Evolutionary conservation across 2,797 vertebrate species (phyloP), one percentile per base, ranked within the genome.

Genomic region (Discoglossus pictus): DNA sequence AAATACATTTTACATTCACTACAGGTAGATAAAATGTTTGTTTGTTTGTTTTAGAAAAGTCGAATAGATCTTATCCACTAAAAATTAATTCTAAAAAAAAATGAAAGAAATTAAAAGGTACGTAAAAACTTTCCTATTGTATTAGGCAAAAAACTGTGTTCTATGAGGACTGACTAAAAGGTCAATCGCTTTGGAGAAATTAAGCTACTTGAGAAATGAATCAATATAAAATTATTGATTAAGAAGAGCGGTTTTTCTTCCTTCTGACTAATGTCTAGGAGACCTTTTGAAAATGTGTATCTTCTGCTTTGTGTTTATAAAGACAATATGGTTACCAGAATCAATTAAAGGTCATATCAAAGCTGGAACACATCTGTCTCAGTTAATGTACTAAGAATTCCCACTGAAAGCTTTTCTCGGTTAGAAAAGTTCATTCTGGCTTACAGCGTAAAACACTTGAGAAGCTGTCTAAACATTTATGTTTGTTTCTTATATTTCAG

Each of bases 131-230:
- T 20, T 21, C 12, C 2, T 21, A 10, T 6, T 35, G 10, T 35
- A 11, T 12, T 16, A 53, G 4, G 13, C 36, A 35, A 9, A 17
- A 7, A n/a, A 35, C 11, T 9, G 17, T 31, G 20, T 21, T 34
- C 31, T 13, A 11, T 15, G 1, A 31, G 42, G 20, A 42, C 20
- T 43, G 48, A 43, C 48, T 42, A 48, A 63, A 52, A 52, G 61
- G 61, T 63, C 61, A 63, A 38, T 47, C 58, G 47, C 58, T 47
- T 36, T 38, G 18, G 58, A 61, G 13, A 48, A 61, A 61, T 47
- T 15, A 61, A 61, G 36, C 50, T 53, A 25, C 47, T 23, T 13
- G 21, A 24, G 21, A 42, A 52, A 63, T 40, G 53, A 63, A 53
- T 63, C 61, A 34, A 63, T 52, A 52, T 20, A 39, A 50, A 27